phyloP scores from a whole-genome alignment of 2,797 vertebrate species.

The Chaetophractus vellerosus region DNA sequence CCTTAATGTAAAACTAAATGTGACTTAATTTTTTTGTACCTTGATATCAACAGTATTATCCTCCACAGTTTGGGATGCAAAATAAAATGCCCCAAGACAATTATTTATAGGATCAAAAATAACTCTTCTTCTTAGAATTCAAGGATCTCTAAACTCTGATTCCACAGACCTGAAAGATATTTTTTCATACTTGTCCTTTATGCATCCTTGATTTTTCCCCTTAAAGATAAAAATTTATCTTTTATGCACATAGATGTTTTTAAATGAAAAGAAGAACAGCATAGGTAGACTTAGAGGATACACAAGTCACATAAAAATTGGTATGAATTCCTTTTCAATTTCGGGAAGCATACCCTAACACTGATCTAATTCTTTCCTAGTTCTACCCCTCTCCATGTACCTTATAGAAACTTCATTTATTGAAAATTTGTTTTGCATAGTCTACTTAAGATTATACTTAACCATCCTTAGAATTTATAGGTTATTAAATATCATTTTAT shows the following conservation, averaged over 20 bases:
- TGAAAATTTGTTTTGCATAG: background rate
- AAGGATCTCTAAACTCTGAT: background rate
- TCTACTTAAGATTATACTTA: background rate
- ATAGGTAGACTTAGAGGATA: background rate
- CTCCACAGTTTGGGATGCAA: conserved; percentile 9
- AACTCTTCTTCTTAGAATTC: conserved; percentile 6
- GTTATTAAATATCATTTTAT: background rate
- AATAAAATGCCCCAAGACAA: background rate
- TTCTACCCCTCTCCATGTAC: background rate
- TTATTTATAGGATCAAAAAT: background rate
- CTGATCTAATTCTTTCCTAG: background rate
- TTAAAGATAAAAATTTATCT: background rate
- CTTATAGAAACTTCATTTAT: background rate
- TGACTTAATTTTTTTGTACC: background rate
- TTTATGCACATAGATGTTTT: background rate
- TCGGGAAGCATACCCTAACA: background rate
- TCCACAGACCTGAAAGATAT: background rate
- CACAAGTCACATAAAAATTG: background rate
- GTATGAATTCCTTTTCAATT: background rate
- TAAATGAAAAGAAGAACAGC: background rate
- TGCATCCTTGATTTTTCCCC: background rate
- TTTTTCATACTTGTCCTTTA: background rate
- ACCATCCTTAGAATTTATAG: background rate
- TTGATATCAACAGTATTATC: background rate
- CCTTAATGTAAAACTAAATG: conserved; percentile 8